Evolutionary conservation across 2,888 invertebrate genomes (phyloP), one percentile per base, ranked within the genome.

Genomic region (Oligia strigilis): DNA sequence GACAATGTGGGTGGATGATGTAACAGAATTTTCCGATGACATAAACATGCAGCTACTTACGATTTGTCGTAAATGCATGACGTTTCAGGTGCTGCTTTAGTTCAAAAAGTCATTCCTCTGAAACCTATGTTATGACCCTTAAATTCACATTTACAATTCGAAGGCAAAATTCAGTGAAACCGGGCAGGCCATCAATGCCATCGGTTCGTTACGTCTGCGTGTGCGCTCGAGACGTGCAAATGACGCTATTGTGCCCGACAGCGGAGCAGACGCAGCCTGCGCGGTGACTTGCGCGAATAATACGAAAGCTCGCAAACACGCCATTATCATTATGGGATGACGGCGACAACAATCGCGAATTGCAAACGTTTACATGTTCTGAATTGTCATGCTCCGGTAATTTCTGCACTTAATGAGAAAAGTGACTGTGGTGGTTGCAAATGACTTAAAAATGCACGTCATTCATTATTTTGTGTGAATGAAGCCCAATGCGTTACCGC

Each of bases 201-300:
- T 87, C 71, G 76, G 74, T 71, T 80, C 79, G 79, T 81, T 78
- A 79, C 79, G 87, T 83, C 65, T 82, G 85, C 78, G 76, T 82
- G 73, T 81, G 78, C 72, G 80, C 81, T 81, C 77, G 78, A 85
- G 83, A 80, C 81, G 80, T 84, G 86, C 88, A 86, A 89, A 88
- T 89, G 89, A 89, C 80, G 87, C 86, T 88, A 90, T 91, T 91
- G 90, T 92, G 88, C 88, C n/a, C 40, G 62, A n/a, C 60, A 83
- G 77, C 72, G 70, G 74, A 77, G 80, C 75, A 66, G 64, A 77
- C 78, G 84, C 86, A 82, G 81, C 78, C 88, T 78, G 89, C 78
- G 77, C 88, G 80, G 86, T 91, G 90, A 90, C 88, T 89, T 88
- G 90, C 88, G 77, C 80, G 79, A 88, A 88, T 84, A 81, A 80